These are phyloP conservation scores for Meda fulgida DNA, from an alignment of 2,797 vertebrate species.

Conservation along the genomic window DNA sequence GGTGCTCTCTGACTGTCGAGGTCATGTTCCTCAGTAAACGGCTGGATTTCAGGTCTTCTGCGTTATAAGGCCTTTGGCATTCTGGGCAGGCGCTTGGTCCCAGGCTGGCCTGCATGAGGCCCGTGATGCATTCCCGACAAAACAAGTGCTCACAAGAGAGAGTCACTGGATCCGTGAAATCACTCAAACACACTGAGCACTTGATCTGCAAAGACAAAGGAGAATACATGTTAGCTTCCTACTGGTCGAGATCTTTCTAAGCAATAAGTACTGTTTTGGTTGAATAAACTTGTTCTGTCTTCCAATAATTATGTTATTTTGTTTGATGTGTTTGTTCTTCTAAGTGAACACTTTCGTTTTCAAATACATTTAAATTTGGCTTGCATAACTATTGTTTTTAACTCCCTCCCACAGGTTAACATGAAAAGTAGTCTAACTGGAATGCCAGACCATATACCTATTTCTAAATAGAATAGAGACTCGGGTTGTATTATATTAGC, in stretches of 20 bases:
- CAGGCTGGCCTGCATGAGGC: conserved; percentile 12
- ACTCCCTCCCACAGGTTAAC: conserved; percentile 15
- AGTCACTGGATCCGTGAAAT: conserved; percentile 48
- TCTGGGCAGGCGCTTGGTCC: conserved; percentile 41
- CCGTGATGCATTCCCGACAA: conserved; percentile 48
- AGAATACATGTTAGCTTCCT: conserved; percentile 26
- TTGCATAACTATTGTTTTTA: not conserved
- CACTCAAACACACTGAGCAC: conserved; percentile 49
- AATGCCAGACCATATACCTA: not conserved
- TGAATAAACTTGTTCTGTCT: not conserved
- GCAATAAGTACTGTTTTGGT: not conserved
- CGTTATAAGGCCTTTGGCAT: conserved; percentile 26
- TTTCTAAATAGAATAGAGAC: not conserved
- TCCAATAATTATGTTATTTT: not conserved
- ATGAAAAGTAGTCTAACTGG: not conserved
- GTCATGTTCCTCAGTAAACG: conserved; percentile 54
- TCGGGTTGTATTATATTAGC: not conserved
- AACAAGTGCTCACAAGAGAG: conserved; percentile 51
- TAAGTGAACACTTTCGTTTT: conserved; percentile 2
- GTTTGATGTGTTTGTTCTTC: not conserved
- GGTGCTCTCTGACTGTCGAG: conserved; percentile 27
- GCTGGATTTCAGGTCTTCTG: conserved; percentile 34
- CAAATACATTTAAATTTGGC: not conserved
- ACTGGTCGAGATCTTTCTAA: not conserved
- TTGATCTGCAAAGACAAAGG: conserved; percentile 42